Conservation (phyloP, 2,797 vertebrate genomes). For the Sebastes itinus region DNA sequence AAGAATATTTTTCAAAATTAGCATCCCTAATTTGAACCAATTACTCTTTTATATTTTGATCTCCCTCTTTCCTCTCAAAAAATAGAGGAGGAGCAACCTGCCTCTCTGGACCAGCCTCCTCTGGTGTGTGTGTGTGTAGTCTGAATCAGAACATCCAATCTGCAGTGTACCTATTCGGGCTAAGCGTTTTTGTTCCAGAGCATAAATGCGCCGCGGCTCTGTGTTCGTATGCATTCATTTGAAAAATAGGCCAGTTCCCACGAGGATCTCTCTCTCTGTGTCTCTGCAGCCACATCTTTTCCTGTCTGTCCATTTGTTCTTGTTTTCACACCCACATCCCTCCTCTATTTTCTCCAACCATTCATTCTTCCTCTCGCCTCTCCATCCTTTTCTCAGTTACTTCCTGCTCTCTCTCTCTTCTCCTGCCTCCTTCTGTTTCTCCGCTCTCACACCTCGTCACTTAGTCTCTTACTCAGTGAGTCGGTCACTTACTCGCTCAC, state of each 20-base stretch:
- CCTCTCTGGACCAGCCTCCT: too few relatives aligned
- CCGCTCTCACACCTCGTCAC: conserved; percentile 44
- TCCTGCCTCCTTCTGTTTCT: conserved; percentile 36
- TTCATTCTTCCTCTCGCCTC: conserved; percentile 44
- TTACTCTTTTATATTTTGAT: too few relatives aligned
- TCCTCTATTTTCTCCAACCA: conserved; percentile 33
- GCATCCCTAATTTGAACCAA: too few relatives aligned
- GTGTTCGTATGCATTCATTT: conserved; percentile 70
- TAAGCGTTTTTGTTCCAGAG: conserved; percentile 36
- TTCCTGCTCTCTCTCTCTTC: conserved; percentile 4
- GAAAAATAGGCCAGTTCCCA: conserved; percentile 81
- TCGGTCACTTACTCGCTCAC: conserved; percentile 5
- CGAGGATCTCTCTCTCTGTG: conserved; percentile 47
- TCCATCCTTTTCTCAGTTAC: conserved; percentile 55
- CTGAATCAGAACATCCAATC: conserved; percentile 15
- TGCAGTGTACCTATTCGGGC: conserved; percentile 15
- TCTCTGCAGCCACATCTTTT: conserved; percentile 13
- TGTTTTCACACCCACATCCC: conserved; percentile 40
- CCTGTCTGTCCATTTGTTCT: conserved; percentile 45
- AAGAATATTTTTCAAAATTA: too few relatives aligned
- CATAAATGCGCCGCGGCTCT: conserved; percentile 47
- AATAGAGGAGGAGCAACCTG: too few relatives aligned
- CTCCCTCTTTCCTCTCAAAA: too few relatives aligned
- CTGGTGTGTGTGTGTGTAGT: conserved; percentile 2
- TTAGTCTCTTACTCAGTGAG: conserved; percentile 24